Base-by-base conservation (phyloP, 2,113 vertebrate genomes). In the Montifringilla adamsi region DNA sequence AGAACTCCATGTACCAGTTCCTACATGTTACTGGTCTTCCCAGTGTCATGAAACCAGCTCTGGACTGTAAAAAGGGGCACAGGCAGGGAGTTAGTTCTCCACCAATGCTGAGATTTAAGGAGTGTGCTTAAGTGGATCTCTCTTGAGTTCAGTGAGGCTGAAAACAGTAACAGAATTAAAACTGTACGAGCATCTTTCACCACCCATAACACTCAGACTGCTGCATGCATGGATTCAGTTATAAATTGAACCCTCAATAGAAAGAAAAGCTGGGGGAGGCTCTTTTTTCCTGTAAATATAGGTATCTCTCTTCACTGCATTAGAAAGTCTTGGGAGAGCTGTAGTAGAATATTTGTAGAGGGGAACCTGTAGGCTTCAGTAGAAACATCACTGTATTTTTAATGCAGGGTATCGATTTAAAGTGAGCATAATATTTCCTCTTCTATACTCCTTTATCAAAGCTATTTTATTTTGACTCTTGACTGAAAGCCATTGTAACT, bases 161-260 rank as follows among this genome's bases (percentile, higher is more conserved):
- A 37, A 74, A 94, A n/a, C 27, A 84, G 31, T 52, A 18, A 17
- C 49, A 62, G 46, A 90, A 66, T 35, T 83, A 85, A 69, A 44
- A 37, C 43, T 28, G 8, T 43, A 11, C 0, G 0, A 35, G 43
- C 2, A 5, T 83, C 26, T 76, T 72, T 74, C 33, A 28, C 60
- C 5, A 2, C 73, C 2, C 64, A 28, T 6, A 68, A 22, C 53
- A 47, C 31, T 47, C 52, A 67, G 64, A 28, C 11, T 3, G 2
- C 62, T 58, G 5, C 9, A 14, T 31, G 7, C 14, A 13, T 72
- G 56, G 56, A 30, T 67, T 69, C 59, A 46, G 43, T 46, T 60
- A 43, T 26, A 64, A 41, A 79, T 15, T 44, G 44, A 79, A 87
- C 23, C n/a, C 16, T 84, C 47, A 55, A 7, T 1, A 52, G 24